Conservation (phyloP, 2,888 invertebrate genomes). For the Pheosia tremula region DNA sequence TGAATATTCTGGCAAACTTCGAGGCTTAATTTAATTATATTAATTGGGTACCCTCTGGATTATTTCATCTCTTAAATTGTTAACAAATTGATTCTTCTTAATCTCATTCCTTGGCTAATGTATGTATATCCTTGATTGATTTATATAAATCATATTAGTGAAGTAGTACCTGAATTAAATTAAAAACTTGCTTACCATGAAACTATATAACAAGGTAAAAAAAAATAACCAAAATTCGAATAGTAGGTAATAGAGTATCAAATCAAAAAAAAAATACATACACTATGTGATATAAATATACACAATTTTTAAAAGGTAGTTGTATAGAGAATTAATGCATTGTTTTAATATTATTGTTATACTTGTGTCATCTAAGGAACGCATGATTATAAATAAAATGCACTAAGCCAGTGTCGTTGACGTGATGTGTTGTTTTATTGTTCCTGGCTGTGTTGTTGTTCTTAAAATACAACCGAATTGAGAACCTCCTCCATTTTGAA, state of each 20-base stretch:
- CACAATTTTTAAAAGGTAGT: conserved; percentile 79
- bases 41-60: conserved; percentile 19
- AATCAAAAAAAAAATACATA: conserved; percentile 52
- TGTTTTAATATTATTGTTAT: conserved; percentile 74
- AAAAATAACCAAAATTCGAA: conserved; percentile 34
- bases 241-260: conserved; percentile 39
- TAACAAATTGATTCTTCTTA: conserved; percentile 8
- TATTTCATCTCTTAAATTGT: conserved; percentile 15
- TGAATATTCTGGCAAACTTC: conserved; percentile 17
- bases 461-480: too few relatives aligned
- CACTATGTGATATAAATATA: conserved; percentile 79
- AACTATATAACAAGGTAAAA: conserved; percentile 24
- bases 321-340: conserved; percentile 58
- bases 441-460: neutral
- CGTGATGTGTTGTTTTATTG: conserved; percentile 60
- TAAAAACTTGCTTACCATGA: conserved; percentile 15
- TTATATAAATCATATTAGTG: conserved; percentile 17
- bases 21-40: conserved; percentile 31
- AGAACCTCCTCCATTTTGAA: too few relatives aligned
- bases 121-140: neutral
- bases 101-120: neutral
- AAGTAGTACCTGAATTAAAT: conserved; percentile 35
- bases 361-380: conserved; percentile 57
- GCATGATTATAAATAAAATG: conserved; percentile 68
- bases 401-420: conserved; percentile 75